phyloP scores from a whole-genome alignment of 2,888 invertebrate species.

The Acanthosepion esculentum region DNA sequence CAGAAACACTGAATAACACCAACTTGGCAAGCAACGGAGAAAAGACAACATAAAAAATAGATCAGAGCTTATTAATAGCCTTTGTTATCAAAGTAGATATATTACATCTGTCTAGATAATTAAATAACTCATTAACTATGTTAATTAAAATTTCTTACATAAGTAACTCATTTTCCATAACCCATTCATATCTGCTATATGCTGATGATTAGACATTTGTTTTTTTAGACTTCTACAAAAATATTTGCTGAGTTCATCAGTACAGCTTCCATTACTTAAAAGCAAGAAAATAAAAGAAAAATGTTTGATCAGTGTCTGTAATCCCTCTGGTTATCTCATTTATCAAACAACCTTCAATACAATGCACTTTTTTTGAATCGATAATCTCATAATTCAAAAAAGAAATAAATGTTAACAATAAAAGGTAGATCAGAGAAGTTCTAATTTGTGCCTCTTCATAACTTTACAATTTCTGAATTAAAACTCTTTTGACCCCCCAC shows the following conservation, averaged over 20 bases:
- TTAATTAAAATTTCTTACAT: background rate
- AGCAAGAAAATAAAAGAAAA: background rate
- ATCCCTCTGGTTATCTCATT: background rate
- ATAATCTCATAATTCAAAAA: background rate
- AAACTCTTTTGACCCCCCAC: background rate
- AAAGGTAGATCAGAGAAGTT: background rate
- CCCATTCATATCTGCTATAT: background rate
- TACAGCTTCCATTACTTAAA: conserved; percentile 11
- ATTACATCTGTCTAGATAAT: conserved; percentile 22
- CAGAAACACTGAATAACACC: background rate
- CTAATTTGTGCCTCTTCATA: background rate
- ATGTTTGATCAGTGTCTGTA: background rate
- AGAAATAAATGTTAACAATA: background rate
- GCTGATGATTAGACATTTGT: background rate
- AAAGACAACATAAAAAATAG: background rate
- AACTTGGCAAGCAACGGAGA: background rate
- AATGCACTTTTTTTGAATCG: background rate
- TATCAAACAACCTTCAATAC: background rate
- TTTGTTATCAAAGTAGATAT: conserved; percentile 4
- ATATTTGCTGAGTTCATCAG: background rate
- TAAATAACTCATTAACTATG: background rate
- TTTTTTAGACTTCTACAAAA: too few relatives aligned
- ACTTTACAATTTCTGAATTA: background rate
- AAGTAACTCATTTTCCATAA: background rate
- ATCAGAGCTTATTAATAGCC: background rate